Evolutionary conservation across 2,797 vertebrate genomes (phyloP).

Genomic region (Cheracebus regulus): DNA sequence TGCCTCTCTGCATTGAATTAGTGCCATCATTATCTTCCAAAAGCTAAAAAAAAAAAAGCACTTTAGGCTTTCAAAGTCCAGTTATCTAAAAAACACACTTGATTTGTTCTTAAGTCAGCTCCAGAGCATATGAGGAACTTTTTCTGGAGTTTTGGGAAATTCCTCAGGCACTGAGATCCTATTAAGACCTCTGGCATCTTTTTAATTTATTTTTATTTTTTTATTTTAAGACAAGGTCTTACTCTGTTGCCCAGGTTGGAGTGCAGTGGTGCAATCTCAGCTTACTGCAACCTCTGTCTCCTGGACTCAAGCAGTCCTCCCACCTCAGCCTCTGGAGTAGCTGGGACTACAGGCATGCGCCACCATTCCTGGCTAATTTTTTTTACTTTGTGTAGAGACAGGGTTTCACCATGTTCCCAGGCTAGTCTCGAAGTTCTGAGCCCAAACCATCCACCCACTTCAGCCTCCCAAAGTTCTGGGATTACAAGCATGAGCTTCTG

Average conservation of each 20-base stretch:
- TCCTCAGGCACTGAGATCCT: neutral
- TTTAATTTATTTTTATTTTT: neutral
- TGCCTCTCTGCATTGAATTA: neutral
- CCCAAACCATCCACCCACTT: neutral
- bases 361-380: neutral
- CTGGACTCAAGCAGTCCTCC: neutral
- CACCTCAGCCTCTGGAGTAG: neutral
- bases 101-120: neutral
- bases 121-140: neutral
- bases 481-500: neutral
- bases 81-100: neutral
- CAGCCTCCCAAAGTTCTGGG: neutral
- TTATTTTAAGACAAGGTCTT: neutral
- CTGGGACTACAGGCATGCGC: neutral
- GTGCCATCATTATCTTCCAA: neutral
- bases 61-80: neutral
- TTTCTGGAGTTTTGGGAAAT: neutral
- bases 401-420: neutral
- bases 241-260: neutral
- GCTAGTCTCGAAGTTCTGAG: neutral
- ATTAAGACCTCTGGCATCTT: neutral
- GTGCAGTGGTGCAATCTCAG: neutral
- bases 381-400: neutral
- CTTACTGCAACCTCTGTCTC: neutral
- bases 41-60: neutral